A percentile compares a stretch with the other conserved stretches of the same genome.
Conservation (phyloP, 2,113 vertebrate genomes). For the Poicephalus meyeri region DNA sequence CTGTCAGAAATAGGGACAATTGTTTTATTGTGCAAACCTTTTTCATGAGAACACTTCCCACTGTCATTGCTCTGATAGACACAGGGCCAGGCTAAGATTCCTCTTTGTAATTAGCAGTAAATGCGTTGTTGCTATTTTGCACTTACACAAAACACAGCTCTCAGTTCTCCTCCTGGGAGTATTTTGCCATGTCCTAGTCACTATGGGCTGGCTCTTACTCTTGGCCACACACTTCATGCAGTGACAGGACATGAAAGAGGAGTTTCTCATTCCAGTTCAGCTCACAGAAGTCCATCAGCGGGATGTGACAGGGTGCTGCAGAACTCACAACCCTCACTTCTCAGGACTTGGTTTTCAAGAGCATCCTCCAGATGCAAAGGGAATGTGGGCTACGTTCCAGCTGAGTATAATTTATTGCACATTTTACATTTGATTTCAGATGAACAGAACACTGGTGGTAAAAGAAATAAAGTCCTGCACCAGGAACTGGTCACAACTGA, state of each 20-base stretch:
- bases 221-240: background rate
- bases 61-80: background rate
- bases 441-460: background rate
- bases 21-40: background rate
- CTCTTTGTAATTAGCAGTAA: background rate
- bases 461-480: background rate
- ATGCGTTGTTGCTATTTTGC: background rate
- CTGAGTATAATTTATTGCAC: slow-evolving; percentile 17
- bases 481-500: background rate
- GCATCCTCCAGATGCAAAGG: background rate
- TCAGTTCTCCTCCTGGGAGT: background rate
- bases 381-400: background rate
- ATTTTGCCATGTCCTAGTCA: background rate
- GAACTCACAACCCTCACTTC: background rate
- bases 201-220: background rate
- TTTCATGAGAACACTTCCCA: background rate
- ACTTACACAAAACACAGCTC: background rate
- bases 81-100: too few species aligned
- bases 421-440: background rate
- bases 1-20: background rate
- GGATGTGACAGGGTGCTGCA: background rate
- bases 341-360: slow-evolving; percentile 5
- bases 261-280: background rate
- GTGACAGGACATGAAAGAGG: background rate
- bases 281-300: background rate